Conservation (phyloP, 30 jellyfish, hydroid and myxozoan genomes). For the Aurelia coerulea region DNA sequence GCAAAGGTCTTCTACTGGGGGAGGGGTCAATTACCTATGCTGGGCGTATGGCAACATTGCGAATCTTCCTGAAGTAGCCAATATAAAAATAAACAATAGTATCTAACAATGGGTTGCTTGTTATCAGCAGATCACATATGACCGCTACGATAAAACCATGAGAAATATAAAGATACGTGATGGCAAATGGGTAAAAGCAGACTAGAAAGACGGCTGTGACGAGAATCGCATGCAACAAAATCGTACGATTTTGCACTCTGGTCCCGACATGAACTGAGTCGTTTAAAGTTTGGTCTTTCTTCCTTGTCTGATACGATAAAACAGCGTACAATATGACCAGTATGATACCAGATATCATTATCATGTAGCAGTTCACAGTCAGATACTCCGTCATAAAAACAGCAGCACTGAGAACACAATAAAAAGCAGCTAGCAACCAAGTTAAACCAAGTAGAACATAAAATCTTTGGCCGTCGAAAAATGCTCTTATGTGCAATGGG, state of each 20-base stretch:
- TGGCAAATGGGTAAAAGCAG: conserved; percentile 49
- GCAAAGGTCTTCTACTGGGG: too few relatives aligned
- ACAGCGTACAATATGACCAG: conserved; percentile 5
- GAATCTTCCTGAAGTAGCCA: conserved; percentile 1
- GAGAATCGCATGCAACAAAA: conserved; percentile 30
- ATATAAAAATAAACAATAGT: conserved; percentile 18
- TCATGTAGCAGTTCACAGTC: conserved; percentile 10
- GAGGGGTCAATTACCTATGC: too few relatives aligned
- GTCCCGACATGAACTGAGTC: background rate
- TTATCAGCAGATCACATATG: conserved; percentile 32
- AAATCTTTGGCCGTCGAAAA: conserved; percentile 14
- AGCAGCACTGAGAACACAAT: conserved; percentile 20
- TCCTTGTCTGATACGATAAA: background rate
- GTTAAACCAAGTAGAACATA: background rate
- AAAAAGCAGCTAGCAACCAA: conserved; percentile 23
- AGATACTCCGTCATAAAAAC: conserved; percentile 1
- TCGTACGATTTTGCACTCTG: conserved; percentile 16
- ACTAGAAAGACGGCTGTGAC: conserved; percentile 30
- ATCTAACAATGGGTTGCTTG: conserved; percentile 22
- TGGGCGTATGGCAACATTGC: too few relatives aligned
- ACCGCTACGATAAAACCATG: conserved; percentile 1
- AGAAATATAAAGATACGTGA: conserved; percentile 11
- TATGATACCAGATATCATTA: conserved; percentile 7
- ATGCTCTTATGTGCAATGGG: conserved; percentile 9
- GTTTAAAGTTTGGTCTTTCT: background rate